Percentiles rank a stretch among this genome's conserved stretches.
phyloP scores from a whole-genome alignment of 1,140 invertebrate species.

The Nasonia longicornis region DNA sequence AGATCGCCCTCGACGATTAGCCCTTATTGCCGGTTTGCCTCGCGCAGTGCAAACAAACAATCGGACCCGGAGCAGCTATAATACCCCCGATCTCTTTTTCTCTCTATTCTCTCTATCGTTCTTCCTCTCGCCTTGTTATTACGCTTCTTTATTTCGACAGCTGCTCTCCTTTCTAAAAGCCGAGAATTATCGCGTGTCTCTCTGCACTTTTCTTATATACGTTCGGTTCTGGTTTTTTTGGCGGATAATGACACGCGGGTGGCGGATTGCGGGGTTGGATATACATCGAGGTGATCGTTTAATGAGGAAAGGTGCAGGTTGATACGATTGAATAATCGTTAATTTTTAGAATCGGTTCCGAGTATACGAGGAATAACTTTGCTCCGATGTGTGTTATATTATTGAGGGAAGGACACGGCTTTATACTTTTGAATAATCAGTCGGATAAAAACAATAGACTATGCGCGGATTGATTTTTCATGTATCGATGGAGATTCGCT shows the following conservation, averaged over 20 bases:
- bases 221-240: neutral
- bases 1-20: conserved; percentile 54
- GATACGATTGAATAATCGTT: too few species aligned
- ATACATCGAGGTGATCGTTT: too few species aligned
- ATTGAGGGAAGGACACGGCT: too few species aligned
- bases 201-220: neutral
- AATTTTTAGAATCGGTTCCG: too few species aligned
- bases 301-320: too few species aligned
- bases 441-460: neutral
- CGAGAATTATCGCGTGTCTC: conserved; percentile 14
- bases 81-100: neutral
- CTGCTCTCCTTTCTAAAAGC: conserved; percentile 34
- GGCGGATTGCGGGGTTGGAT: too few species aligned
- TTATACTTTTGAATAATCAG: neutral
- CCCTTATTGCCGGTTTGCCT: conserved; percentile 51
- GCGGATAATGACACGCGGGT: neutral
- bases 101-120: neutral
- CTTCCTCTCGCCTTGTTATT: conserved; percentile 30
- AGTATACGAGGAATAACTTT: too few species aligned
- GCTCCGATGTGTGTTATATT: too few species aligned
- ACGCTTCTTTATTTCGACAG: conserved; percentile 44
- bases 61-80: conserved; percentile 21
- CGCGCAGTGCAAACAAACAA: conserved; percentile 58
- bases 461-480: neutral
- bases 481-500: neutral